phyloP scores from a whole-genome alignment of 2,888 invertebrate genomes.

The Ophion ellenae region DNA sequence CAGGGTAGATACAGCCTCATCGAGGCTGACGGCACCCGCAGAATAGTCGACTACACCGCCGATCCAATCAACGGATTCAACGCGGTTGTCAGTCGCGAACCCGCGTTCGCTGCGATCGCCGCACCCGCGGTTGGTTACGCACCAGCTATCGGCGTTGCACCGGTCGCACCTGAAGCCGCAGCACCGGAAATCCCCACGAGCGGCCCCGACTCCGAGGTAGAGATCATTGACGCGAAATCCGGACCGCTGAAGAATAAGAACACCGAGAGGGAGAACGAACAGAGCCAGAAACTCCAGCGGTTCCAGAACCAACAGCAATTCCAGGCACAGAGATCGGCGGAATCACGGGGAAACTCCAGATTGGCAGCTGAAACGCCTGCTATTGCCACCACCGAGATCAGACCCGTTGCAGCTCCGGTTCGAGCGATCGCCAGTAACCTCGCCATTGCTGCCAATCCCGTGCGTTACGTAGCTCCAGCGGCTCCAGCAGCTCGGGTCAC shows the following conservation, averaged over 20 bases:
- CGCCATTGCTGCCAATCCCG: constrained; percentile 47
- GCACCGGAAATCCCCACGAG: constrained; percentile 73
- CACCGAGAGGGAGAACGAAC: constrained; percentile 36
- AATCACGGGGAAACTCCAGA: constrained; percentile 74
- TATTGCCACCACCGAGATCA: constrained; percentile 49
- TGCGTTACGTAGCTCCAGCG: constrained; percentile 69
- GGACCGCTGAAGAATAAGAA: constrained; percentile 69
- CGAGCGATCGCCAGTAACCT: constrained; percentile 70
- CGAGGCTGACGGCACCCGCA: constrained; percentile 79
- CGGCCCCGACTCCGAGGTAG: constrained; percentile 81
- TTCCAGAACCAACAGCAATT: constrained; percentile 76
- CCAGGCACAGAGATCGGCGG: constrained; percentile 82
- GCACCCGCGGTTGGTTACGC: constrained; percentile 77
- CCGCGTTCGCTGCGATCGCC: constrained; percentile 68
- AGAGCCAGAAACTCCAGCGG: constrained; percentile 56
- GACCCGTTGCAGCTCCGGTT: constrained; percentile 64
- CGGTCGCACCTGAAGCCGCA: constrained; percentile 73
- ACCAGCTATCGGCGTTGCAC: constrained; percentile 74
- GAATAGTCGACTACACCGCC: constrained; percentile 80
- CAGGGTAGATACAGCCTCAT: constrained; percentile 80
- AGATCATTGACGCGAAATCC: constrained; percentile 79
- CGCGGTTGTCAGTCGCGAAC: constrained; percentile 82
- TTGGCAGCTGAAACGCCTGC: constrained; percentile 37
- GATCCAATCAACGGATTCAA: constrained; percentile 80
- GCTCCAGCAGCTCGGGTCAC: constrained; percentile 68